These are phyloP conservation scores for Pegoplata infirma DNA, from an alignment of 2,888 invertebrate species.

Conservation along the genomic window DNA sequence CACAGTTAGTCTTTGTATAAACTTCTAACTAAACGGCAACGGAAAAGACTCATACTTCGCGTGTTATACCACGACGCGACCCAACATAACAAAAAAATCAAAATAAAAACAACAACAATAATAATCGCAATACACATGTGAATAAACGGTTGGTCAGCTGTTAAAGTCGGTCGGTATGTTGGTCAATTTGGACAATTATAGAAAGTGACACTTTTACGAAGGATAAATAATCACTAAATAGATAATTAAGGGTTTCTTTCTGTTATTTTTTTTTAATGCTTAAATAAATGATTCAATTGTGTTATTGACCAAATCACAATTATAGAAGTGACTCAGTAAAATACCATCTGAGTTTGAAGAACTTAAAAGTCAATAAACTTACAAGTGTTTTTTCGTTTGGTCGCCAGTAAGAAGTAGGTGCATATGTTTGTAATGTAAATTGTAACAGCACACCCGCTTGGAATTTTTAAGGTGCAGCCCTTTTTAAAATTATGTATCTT, in stretches of 20 bases:
- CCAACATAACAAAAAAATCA: not conserved
- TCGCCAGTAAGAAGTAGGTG: conserved; percentile 1
- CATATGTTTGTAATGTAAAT: not conserved
- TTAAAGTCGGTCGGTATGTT: conserved; percentile 39
- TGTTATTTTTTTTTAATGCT: no score
- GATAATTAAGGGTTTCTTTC: no score
- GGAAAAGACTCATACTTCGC: conserved; percentile 23
- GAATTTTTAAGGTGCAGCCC: conserved; percentile 34
- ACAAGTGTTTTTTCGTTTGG: conserved; percentile 37
- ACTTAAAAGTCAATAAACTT: conserved; percentile 39
- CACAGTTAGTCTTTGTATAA: conserved; percentile 67
- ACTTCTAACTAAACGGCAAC: conserved; percentile 73
- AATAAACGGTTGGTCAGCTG: conserved; percentile 52
- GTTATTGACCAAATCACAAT: not conserved
- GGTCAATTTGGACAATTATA: conserved; percentile 4
- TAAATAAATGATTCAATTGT: not conserved
- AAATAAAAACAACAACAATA: not conserved
- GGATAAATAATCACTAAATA: not conserved
- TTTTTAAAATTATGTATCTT: conserved; percentile 11
- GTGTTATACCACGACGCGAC: conserved; percentile 35
- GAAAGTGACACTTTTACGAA: conserved; percentile 21
- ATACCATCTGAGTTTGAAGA: not conserved
- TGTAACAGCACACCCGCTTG: conserved; percentile 39
- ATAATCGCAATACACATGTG: not conserved
- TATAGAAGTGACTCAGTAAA: not conserved